phyloP scores from a whole-genome alignment of 1,140 invertebrate species.

The Hyles euphorbiae region DNA sequence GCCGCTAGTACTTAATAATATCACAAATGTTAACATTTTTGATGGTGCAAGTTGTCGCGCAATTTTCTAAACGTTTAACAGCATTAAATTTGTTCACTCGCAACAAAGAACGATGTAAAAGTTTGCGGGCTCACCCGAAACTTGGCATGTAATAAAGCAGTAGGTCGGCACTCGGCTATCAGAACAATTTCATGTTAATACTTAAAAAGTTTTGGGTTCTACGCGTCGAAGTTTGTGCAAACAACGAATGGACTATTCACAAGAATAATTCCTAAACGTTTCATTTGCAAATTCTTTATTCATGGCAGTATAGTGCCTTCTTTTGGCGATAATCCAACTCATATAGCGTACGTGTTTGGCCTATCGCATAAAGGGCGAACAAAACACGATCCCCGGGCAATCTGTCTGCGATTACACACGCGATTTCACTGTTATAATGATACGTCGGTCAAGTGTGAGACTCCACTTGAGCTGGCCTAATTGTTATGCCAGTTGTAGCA shows the following conservation, averaged over 20 bases:
- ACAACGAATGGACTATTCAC: not conserved
- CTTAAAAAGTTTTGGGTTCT: constrained; percentile 1
- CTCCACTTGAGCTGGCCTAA: not conserved
- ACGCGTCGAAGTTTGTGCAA: not conserved
- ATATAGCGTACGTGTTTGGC: not conserved
- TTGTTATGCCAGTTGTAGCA: not conserved
- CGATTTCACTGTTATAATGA: constrained; percentile 3
- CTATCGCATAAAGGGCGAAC: not conserved
- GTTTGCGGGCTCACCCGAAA: too few relatives aligned
- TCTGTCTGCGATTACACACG: constrained; percentile 2
- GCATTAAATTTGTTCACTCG: too few relatives aligned
- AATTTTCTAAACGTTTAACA: too few relatives aligned
- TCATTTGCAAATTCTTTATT: not conserved
- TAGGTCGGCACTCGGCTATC: too few relatives aligned
- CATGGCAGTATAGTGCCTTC: not conserved
- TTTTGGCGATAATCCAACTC: constrained; percentile 8
- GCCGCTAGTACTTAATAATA: too few relatives aligned
- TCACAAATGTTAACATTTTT: too few relatives aligned
- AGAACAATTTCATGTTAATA: not conserved
- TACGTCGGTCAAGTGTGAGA: not conserved
- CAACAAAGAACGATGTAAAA: too few relatives aligned
- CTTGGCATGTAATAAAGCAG: too few relatives aligned
- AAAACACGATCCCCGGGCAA: not conserved
- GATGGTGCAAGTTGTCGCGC: too few relatives aligned
- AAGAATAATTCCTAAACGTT: constrained; percentile 4